Evolutionary conservation across 2,888 invertebrate species (phyloP), one percentile per base, ranked within the genome.

Genomic region (Synanthedon andrenaeformis): DNA sequence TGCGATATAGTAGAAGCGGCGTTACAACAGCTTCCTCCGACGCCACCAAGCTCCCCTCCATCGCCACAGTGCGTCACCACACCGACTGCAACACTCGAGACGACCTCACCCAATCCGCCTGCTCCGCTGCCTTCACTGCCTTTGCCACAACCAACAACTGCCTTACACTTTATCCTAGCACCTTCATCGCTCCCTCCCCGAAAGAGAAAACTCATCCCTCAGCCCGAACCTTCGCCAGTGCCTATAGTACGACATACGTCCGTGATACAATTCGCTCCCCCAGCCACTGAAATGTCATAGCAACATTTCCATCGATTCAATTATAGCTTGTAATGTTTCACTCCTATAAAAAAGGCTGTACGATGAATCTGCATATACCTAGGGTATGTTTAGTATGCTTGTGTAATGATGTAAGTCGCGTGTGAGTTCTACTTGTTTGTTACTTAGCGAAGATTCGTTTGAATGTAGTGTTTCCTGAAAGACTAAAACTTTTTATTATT

Each of bases 241-340:
- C 75, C 92, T 56, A 67, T 67, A 58, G 84, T 82, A 53, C 79
- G 85, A 56, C 85, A 86, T 57, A 86, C 82, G 48, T 95, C 96
- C 3, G 96, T 96, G 52, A 96, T 96, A 72, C 95, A 95, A 64
- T 96, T 94, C 72, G 96, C 96, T 14, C 91, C 92, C 61, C 92
- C 94, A 28, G 71, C 67, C 86, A 89, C 75, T 81, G 91, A 88
- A 55, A 68, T 68, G 55, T 79, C 72, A 62, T 76, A 72, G 65
- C 67, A 62, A 45, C 45, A 19, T 49, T 19, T 11, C 19, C 13
- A 35, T 12, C 45, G 8, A 45, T 45, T 45, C n/a, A n/a, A 14
- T 14, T 35, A 52, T 54, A 51, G 52, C 51, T 52, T 19, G 52
- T 42, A 17, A 42, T n/a, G 11, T 11, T 12, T 13, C 11, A 52